A percentile compares a stretch with the other conserved stretches of the same genome.
Evolutionary conservation across 2,888 invertebrate genomes (phyloP).

Genomic region (Rhamnusium bicolor): DNA sequence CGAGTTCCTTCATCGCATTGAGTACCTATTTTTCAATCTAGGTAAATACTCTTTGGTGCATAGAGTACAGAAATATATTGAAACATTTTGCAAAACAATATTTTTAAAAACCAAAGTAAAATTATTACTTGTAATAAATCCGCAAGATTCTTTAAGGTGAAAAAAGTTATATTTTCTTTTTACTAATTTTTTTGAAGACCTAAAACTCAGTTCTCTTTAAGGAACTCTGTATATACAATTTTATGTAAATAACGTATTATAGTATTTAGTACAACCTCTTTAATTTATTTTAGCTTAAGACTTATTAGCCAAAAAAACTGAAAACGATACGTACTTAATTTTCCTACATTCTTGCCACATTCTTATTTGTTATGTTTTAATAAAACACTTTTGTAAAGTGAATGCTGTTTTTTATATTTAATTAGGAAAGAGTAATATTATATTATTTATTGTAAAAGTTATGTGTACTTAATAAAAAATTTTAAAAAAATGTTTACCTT

Average conservation of each 20-base stretch:
- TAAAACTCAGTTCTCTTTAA: too few species aligned
- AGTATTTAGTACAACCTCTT: constrained; percentile 4
- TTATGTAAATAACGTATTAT: constrained; percentile 5
- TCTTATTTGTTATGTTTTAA: constrained; percentile 10
- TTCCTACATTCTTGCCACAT: not conserved
- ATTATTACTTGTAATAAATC: too few species aligned
- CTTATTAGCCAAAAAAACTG: not conserved
- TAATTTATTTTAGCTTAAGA: constrained; percentile 12
- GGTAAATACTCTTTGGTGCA: too few species aligned
- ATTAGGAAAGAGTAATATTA: constrained; percentile 13
- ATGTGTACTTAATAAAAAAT: constrained; percentile 23
- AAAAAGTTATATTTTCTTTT: too few species aligned
- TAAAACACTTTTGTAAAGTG: constrained; percentile 15
- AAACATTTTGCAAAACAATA: too few species aligned
- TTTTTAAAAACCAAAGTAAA: too few species aligned
- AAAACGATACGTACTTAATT: constrained; percentile 16
- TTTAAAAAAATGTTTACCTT: not conserved
- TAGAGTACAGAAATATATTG: too few species aligned
- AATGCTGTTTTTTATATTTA: constrained; percentile 15
- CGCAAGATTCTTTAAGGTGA: too few species aligned
- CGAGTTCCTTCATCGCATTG: too few species aligned
- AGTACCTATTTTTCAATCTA: too few species aligned
- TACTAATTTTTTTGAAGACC: too few species aligned
- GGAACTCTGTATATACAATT: not conserved
- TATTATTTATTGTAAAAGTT: constrained; percentile 21